Evolutionary conservation across 2,113 vertebrate genomes (phyloP).

Genomic region (Thoracochromis brauschi): DNA sequence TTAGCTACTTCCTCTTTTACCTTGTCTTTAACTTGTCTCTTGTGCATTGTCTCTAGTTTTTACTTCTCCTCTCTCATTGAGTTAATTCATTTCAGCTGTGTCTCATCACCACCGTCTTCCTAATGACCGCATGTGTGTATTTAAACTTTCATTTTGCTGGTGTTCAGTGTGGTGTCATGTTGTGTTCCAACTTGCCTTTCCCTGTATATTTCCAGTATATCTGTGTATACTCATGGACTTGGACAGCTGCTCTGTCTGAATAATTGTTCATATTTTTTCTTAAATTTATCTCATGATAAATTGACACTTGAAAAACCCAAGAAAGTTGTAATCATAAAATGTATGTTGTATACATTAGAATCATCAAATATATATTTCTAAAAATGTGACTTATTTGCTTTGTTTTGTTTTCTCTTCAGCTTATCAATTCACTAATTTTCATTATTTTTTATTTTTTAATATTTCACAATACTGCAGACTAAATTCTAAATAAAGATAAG

Average conservation of each 20-base stretch:
- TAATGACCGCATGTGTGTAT: not conserved
- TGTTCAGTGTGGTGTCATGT: not conserved
- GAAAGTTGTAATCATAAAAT: not conserved
- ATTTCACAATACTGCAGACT: not conserved
- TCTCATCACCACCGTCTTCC: not conserved
- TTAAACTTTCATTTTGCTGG: not conserved
- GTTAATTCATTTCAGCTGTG: not conserved
- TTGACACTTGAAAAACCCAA: not conserved
- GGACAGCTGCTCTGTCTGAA: not conserved
- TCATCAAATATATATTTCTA: not conserved
- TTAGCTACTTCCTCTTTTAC: not conserved
- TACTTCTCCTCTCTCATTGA: not conserved
- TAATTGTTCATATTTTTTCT: not conserved
- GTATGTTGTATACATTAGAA: not conserved
- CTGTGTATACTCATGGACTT: not conserved
- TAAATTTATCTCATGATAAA: not conserved
- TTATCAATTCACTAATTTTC: not conserved
- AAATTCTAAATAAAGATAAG: not conserved
- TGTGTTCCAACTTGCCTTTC: not conserved
- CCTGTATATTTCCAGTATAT: not conserved
- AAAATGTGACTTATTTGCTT: not conserved
- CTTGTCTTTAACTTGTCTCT: not conserved
- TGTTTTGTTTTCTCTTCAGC: not conserved
- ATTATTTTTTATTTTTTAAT: not conserved
- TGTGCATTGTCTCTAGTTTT: not conserved